Evolutionary conservation across 2,888 invertebrate genomes (phyloP), one percentile per base, ranked within the genome.

Genomic region (Ceraclea dissimilis): DNA sequence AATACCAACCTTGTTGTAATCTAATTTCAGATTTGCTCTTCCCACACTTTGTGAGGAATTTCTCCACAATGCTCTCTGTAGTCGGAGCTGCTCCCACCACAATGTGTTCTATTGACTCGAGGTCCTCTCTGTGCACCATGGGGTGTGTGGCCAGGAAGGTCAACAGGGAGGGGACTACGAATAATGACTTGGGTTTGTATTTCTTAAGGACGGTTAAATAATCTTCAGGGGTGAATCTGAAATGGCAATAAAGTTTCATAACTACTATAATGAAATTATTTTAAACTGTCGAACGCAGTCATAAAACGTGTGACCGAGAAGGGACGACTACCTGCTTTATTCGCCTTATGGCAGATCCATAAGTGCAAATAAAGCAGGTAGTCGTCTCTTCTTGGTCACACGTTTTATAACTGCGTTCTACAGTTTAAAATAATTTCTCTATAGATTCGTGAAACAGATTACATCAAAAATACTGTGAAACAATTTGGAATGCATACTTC

Each of bases 31-130:
- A 79, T 67, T 71, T 75, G 52, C 72, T 74, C 67, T 74, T 75
- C 54, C 75, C 79, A 57, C 79, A 71, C 65, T 84, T 85, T 20
- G 81, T 70, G 51, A 78, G 70, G 67, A 86, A 85, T 66, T 82
- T 83, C 64, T 82, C 79, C 46, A 83, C 65, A 65, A 84, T 74
- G 58, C 80, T 81, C 62, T 82, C 80, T 0, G 83, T 82, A 11
- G 84, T 79, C 0, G 90, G 87, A 0, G 90, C 90, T 0, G 90
- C 90, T 0, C 88, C 90, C 10, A 83, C 83, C 65, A 86, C 79
- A 21, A 90, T 78, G 2, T 77, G 75, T 55, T 80, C 78, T 0
- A 91, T 73, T 0, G 79, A 79, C 20, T 80, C 73, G 50, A 91
- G 69, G 65, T 88, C 85, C 56, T 83, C 83, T 62, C 80, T 78